Base-by-base conservation (phyloP, 2,888 invertebrate genomes). In the Thecocarcelia acutangulata region DNA sequence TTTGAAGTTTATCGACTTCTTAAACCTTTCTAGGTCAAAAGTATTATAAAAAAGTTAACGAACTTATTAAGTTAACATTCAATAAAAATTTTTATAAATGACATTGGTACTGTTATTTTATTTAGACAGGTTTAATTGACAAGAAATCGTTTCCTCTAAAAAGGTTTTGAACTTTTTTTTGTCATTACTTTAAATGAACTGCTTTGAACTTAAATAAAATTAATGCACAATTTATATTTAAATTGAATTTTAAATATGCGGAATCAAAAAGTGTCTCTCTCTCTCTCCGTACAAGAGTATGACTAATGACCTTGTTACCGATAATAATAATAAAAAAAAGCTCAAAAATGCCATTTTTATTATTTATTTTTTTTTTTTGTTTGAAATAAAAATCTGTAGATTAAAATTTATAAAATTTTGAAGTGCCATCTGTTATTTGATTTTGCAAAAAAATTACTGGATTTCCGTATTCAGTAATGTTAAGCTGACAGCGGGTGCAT, bases 141-240 rank as follows among this genome's bases (percentile, higher is more conserved):
- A n/a, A 15, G 50, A 21, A 66, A 58, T 24, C 52, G n/a, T 78
- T 66, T 66, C 50, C 15, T 40, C 0, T 3, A 13, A 50, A 46
- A 59, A 66, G 64, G 59, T 80, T 75, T 76, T 80, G 75, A 75
- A 70, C 74, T 52, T 33, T 73, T 46, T 15, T 42, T 28, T 15
- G 28, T 19, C 8, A 40, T 19, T 33, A 19, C n/a, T 40, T 50
- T 40, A 21, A 21, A 9, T 78, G 68, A 81, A 73, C 72, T 56
- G 77, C 78, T 77, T 64, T 81, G 81, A 77, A 81, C 81, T 81
- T 58, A 66, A 37, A 59, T 64, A 46, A 15, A 40, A 69, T 58
- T 28, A 52, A 54, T 33, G 33, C 33, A 33, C 33, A 59, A 61
- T 21, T 42, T 17, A 56, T 11, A 19, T 44, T 44, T 0, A 17